These are phyloP conservation scores for Steinernema scapterisci DNA, from an alignment of 2,888 invertebrate species.

Conservation along the genomic window DNA sequence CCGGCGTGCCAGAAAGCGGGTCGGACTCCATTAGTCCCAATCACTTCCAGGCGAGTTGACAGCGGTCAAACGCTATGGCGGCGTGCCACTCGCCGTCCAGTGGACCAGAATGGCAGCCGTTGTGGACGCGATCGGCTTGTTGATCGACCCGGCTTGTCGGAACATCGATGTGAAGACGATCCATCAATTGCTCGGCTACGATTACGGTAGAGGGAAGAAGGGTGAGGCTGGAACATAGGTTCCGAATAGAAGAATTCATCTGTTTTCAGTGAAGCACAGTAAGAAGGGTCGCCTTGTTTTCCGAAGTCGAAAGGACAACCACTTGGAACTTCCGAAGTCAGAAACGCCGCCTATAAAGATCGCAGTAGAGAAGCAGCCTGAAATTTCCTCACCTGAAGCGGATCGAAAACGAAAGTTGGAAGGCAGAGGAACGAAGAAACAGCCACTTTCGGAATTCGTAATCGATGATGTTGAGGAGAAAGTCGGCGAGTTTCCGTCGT, in stretches of 20 bases:
- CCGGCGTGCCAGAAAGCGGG: not conserved
- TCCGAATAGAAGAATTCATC: not conserved
- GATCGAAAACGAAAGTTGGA: conserved; percentile 4
- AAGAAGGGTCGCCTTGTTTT: not conserved
- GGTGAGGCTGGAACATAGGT: not conserved
- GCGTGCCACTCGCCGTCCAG: not conserved
- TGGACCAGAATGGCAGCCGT: not conserved
- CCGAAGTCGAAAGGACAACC: not conserved
- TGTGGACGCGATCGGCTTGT: not conserved
- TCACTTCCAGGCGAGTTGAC: conserved; percentile 11
- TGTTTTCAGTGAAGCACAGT: not conserved
- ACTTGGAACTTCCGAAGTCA: not conserved
- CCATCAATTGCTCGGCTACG: conserved; percentile 16
- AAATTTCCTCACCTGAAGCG: not conserved
- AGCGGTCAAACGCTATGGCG: not conserved
- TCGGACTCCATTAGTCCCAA: not conserved
- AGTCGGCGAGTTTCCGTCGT: conserved; percentile 34
- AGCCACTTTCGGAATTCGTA: too few species aligned
- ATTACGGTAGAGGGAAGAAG: conserved; percentile 20
- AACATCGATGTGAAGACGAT: conserved; percentile 3
- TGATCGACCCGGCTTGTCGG: not conserved
- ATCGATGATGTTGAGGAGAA: conserved; percentile 9
- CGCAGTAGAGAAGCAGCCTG: not conserved
- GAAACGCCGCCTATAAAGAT: not conserved
- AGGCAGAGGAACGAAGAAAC: too few species aligned